Evolutionary conservation across 2,113 vertebrate genomes (phyloP), one percentile per base, ranked within the genome.

Genomic region (Notarius lentiginosus): DNA sequence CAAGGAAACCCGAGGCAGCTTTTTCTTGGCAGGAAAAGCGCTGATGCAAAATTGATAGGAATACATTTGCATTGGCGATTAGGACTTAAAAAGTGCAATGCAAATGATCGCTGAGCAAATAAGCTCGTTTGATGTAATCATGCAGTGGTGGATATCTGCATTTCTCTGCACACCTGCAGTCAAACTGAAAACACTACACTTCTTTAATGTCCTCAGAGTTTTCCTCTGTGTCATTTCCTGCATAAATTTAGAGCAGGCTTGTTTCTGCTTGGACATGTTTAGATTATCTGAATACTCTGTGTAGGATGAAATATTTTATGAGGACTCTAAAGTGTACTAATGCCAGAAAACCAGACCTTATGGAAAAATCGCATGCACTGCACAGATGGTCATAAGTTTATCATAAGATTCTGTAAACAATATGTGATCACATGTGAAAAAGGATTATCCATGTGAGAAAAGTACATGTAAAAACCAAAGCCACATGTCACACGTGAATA

Each of bases 1-100:
- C 22, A 30, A 60, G 24, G 47, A 30, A 72, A 73, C 27, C 53
- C 68, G 68, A 24, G 34, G 7, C 51, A 18, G 27, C 30, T 84
- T 87, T 77, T 65, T 77, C 55, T 56, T 20, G 30, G 20, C 20
- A 63, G 72, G 51, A 53, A 82, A 75, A 80, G 27, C 56, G 76
- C 22, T 81, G 88, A 89, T 89, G 83, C 58, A 58, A 56, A 87
- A 89, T 70, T 84, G 63, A 85, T 66, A 77, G 60, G 66, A 89
- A 86, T 86, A 56, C 76, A 88, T 90, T 84, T 89, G 56, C 86
- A 90, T 86, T 12, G 0, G 47, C 12, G 56, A 76, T 77, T 53
- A 63, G 53, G 60, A 75, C 86, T 88, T 58, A 88, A 86, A 91
- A 90, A 80, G 73, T 15, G 4, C 66, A 82, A 89, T 91, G 89